Evolutionary conservation across 2,113 vertebrate genomes (phyloP).

Genomic region (Colossoma macropomum): DNA sequence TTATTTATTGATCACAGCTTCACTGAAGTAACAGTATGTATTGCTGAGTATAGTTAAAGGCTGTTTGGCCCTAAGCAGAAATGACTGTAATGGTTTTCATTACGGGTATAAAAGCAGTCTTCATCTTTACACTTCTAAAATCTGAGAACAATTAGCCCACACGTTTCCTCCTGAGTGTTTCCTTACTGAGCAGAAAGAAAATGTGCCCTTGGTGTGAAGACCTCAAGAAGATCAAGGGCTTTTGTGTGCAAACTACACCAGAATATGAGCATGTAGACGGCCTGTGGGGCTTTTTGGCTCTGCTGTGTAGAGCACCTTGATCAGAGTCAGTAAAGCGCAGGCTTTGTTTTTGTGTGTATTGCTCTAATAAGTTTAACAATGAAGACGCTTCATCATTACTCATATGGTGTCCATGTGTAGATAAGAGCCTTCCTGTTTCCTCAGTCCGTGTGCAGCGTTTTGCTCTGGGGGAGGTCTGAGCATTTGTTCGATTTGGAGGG

Average conservation of each 20-base stretch:
- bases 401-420: conserved; percentile 51
- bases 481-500: neutral
- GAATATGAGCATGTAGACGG: neutral
- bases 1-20: too few relatives aligned
- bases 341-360: conserved; percentile 9
- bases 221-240: neutral
- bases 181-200: conserved; percentile 2
- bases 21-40: too few relatives aligned
- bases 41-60: neutral
- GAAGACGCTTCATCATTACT: conserved; percentile 27
- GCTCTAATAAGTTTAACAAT: neutral
- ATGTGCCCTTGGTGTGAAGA: neutral
- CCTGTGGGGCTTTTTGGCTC: too few relatives aligned
- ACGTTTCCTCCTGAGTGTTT: neutral
- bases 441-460: conserved; percentile 16
- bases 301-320: neutral
- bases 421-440: conserved; percentile 48
- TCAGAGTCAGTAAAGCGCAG: neutral
- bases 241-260: neutral
- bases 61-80: neutral
- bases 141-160: conserved; percentile 37
- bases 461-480: neutral
- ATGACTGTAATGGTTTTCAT: neutral
- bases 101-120: neutral
- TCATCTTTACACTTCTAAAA: conserved; percentile 15